Evolutionary conservation across 2,888 invertebrate species (phyloP).

Genomic region (Caenorhabditis sinica): DNA sequence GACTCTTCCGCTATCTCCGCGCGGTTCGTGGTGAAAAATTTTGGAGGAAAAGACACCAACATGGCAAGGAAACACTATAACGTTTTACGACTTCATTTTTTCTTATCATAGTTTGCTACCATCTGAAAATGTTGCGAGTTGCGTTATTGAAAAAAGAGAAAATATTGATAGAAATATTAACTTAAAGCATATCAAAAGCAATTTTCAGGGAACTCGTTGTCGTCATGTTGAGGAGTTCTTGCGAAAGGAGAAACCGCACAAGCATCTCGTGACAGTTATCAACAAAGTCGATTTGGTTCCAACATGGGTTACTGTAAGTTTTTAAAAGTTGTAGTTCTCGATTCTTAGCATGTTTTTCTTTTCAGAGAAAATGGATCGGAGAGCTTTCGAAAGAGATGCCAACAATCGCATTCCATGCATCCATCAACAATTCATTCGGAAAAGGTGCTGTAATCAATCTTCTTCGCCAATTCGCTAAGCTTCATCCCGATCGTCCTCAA

Average conservation of each 20-base stretch:
- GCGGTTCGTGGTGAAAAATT: slow-evolving; percentile 10
- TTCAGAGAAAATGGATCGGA: slow-evolving; percentile 93
- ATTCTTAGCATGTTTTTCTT: background rate
- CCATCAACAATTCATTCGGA: slow-evolving; percentile 97
- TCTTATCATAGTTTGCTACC: slow-evolving; percentile 20
- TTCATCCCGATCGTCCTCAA: slow-evolving; percentile 94
- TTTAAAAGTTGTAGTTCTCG: background rate
- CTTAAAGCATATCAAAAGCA: background rate
- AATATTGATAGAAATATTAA: background rate
- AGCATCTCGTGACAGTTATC: slow-evolving; percentile 96
- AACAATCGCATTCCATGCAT: slow-evolving; percentile 98
- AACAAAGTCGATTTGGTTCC: slow-evolving; percentile 95
- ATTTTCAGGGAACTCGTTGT: slow-evolving; percentile 89
- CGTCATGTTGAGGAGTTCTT: slow-evolving; percentile 92
- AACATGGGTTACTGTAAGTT: slow-evolving; percentile 92
- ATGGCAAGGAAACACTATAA: background rate
- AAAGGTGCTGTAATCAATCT: slow-evolving; percentile 98
- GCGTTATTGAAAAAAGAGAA: background rate
- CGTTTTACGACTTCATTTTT: background rate
- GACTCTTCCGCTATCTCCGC: background rate
- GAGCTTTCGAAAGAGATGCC: slow-evolving; percentile 96
- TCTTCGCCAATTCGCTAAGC: slow-evolving; percentile 94
- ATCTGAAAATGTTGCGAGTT: slow-evolving; percentile 41
- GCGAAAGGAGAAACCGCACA: slow-evolving; percentile 93
- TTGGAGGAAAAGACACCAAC: background rate